A percentile compares a stretch with the other conserved stretches of the same genome.
Evolutionary conservation across 2,888 invertebrate species (phyloP).

Genomic region (Sclerodermus sp.): DNA sequence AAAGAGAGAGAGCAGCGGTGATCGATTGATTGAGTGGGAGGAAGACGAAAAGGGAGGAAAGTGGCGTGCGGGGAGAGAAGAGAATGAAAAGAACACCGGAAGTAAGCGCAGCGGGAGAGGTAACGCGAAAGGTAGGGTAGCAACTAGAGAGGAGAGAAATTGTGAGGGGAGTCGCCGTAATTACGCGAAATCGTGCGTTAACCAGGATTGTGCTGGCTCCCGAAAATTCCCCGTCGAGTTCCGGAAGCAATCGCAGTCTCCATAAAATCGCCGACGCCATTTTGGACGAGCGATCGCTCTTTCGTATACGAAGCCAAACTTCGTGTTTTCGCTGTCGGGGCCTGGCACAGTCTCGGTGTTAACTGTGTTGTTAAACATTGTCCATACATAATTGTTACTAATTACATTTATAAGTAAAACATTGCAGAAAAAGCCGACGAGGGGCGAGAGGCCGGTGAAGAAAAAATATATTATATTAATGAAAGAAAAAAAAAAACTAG

Average conservation of each 20-base stretch:
- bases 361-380: slow-evolving; percentile 44
- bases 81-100: not conserved
- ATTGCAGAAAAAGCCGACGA: too few species aligned
- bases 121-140: too few species aligned
- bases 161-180: slow-evolving; percentile 20
- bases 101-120: not conserved
- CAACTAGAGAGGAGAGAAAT: too few species aligned
- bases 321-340: not conserved
- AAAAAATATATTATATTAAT: slow-evolving; percentile 5
- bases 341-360: slow-evolving; percentile 18
- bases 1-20: slow-evolving; percentile 1
- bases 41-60: too few species aligned
- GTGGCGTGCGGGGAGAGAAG: not conserved
- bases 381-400: slow-evolving; percentile 42
- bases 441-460: slow-evolving; percentile 1
- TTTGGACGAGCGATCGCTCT: too few species aligned
- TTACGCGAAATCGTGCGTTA: slow-evolving; percentile 12
- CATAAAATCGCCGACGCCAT: too few species aligned
- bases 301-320: too few species aligned
- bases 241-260: too few species aligned
- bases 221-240: too few species aligned
- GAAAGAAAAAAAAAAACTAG: not conserved
- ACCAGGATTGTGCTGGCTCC: not conserved
- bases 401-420: slow-evolving; percentile 22
- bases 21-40: too few species aligned